A percentile compares a stretch with the other conserved stretches of the same genome.
Conservation (phyloP, 2,888 invertebrate species). For the Rhagonycha lutea region DNA sequence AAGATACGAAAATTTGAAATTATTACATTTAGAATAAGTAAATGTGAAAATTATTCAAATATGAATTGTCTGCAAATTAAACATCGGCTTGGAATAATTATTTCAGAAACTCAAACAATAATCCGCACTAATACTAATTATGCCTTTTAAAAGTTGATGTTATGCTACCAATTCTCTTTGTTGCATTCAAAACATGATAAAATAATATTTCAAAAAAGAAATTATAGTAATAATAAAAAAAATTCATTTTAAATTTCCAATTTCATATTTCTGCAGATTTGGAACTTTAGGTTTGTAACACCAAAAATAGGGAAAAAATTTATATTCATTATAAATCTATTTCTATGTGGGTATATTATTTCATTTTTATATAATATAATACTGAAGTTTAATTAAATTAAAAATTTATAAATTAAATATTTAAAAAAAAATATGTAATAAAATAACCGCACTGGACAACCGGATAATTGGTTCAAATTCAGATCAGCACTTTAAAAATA, state of each 20-base stretch:
- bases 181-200: neutral
- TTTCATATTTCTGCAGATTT: too few relatives aligned
- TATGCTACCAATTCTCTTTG: neutral
- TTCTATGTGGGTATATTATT: too few relatives aligned
- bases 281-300: too few relatives aligned
- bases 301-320: too few relatives aligned
- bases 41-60: constrained; percentile 16
- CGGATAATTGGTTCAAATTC: neutral
- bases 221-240: neutral
- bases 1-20: neutral
- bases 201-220: neutral
- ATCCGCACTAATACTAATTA: neutral
- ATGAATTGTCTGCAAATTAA: neutral
- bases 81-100: constrained; percentile 11
- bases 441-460: neutral
- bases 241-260: too few relatives aligned
- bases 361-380: too few relatives aligned
- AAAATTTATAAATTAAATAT: too few relatives aligned
- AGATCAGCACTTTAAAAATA: neutral
- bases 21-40: neutral
- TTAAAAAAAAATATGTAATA: too few relatives aligned
- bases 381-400: too few relatives aligned
- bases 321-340: too few relatives aligned
- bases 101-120: neutral
- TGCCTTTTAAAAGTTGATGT: neutral